Evolutionary conservation across 1,140 invertebrate species (phyloP).

Genomic region (Macrotrachela quadricornifera): DNA sequence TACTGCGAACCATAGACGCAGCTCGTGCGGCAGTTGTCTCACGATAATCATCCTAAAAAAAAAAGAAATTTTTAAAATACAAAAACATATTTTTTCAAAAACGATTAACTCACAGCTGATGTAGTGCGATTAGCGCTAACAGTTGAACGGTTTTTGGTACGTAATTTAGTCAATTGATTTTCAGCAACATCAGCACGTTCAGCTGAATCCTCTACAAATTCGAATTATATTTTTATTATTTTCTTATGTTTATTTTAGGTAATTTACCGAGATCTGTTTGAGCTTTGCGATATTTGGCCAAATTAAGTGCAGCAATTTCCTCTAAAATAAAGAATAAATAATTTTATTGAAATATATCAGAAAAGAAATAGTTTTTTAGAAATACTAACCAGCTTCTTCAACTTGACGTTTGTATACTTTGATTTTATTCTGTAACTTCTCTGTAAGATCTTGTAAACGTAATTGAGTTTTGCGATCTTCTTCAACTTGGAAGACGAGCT

Average conservation of each 20-base stretch:
- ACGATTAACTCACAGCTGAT: too few relatives aligned
- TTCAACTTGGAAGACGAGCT: conserved; percentile 70
- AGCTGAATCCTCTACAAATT: conserved; percentile 58
- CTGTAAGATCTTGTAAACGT: conserved; percentile 85
- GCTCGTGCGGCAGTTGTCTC: too few relatives aligned
- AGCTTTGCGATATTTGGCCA: conserved; percentile 97
- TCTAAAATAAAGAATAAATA: conserved; percentile 35
- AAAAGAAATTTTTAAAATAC: too few relatives aligned
- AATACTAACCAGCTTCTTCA: conserved; percentile 53
- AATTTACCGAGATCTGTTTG: not conserved
- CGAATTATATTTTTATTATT: too few relatives aligned
- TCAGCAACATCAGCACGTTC: conserved; percentile 91
- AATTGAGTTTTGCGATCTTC: conserved; percentile 94
- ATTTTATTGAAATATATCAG: not conserved
- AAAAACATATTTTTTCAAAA: too few relatives aligned
- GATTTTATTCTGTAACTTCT: conserved; percentile 97
- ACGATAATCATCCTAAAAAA: too few relatives aligned
- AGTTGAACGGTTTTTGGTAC: conserved; percentile 74
- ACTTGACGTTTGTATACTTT: conserved; percentile 99
- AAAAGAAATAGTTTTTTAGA: not conserved
- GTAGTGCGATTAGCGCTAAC: conserved; percentile 28
- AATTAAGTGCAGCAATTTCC: conserved; percentile 88
- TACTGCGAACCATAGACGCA: too few relatives aligned
- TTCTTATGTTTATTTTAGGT: too few relatives aligned
- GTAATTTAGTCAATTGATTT: conserved; percentile 86